Base-by-base conservation (phyloP, 2,888 invertebrate genomes). In the Noctua comes region DNA sequence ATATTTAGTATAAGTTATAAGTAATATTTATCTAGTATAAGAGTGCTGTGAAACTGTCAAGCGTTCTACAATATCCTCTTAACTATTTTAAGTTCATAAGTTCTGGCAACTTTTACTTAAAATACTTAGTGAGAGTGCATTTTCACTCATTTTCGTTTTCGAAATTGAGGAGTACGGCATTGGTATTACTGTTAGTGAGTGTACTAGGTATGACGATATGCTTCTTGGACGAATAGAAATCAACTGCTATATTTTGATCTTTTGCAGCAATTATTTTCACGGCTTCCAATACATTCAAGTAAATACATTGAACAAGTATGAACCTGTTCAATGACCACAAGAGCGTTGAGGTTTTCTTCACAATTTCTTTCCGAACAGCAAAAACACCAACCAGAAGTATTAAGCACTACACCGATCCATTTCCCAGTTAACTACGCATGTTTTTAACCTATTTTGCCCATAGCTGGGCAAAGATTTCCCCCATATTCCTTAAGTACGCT, bases 11-110 rank as follows among this genome's bases (percentile, higher is more conserved):
- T 31, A 31, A 31, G 31, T 31, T 31, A 31, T 31, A 31, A 31
- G 31, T 31, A 31, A 31, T 31, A 31, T 31, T 31, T 31, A 31
- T 31, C 31, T 31, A 31, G 31, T 31, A 31, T 31, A 31, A 31
- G 31, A 36, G 51, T n/a, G 16, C 24, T 6, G 36, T n/a, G n/a
- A 66, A 54, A 75, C 68, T 68, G 21, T 36, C 62, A 48, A 46
- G 46, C 54, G 54, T 64, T 80, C 54, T 8, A 68, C 43, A 64
- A 54, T 54, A 80, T 80, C 80, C 68, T 82, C 76, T 80, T 80
- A 77, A 24, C 10, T 68, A 62, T 21, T 36, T 36, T 24, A 40
- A 82, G 68, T 82, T 76, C 54, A 31, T 80, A 82, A 80, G 82
- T 76, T 75, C 27, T 64, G 36, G 46, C 21, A 82, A 80, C n/a